Conservation (phyloP, 2,888 invertebrate species). For the Ametastegia equiseti region DNA sequence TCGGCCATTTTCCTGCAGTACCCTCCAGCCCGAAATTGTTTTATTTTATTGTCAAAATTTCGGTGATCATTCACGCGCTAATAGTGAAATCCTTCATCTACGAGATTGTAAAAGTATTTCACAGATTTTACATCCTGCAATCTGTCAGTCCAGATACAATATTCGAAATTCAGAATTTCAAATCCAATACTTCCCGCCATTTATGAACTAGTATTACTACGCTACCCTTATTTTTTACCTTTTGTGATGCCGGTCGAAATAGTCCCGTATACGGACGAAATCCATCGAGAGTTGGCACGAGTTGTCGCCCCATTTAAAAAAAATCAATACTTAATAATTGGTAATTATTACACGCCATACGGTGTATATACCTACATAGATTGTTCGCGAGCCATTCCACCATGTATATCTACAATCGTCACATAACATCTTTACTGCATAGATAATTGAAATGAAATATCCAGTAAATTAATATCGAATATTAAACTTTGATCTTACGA, state of each 20-base stretch:
- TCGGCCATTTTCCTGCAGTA: slow-evolving; percentile 68
- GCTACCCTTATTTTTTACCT: slow-evolving; percentile 54
- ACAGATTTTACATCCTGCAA: background rate
- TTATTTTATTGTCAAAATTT: background rate
- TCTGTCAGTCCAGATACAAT: background rate
- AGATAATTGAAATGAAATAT: background rate
- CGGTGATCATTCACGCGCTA: background rate
- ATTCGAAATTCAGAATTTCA: slow-evolving; percentile 33
- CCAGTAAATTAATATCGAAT: background rate
- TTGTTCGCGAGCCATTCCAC: background rate
- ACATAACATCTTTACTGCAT: background rate
- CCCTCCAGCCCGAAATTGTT: background rate
- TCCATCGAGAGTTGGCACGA: slow-evolving; percentile 22
- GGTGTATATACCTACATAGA: background rate
- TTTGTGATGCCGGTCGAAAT: slow-evolving; percentile 55
- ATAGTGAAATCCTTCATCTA: background rate
- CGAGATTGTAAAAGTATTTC: background rate
- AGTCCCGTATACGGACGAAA: slow-evolving; percentile 59
- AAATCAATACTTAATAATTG: slow-evolving; percentile 76
- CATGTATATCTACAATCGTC: background rate
- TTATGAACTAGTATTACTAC: slow-evolving; percentile 55
- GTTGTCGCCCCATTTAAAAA: slow-evolving; percentile 63
- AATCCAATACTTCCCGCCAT: slow-evolving; percentile 62
- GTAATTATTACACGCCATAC: slow-evolving; percentile 65
- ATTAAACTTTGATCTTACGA: background rate